Evolutionary conservation across 2,113 vertebrate genomes (phyloP).

Genomic region (Ovis canadensis): DNA sequence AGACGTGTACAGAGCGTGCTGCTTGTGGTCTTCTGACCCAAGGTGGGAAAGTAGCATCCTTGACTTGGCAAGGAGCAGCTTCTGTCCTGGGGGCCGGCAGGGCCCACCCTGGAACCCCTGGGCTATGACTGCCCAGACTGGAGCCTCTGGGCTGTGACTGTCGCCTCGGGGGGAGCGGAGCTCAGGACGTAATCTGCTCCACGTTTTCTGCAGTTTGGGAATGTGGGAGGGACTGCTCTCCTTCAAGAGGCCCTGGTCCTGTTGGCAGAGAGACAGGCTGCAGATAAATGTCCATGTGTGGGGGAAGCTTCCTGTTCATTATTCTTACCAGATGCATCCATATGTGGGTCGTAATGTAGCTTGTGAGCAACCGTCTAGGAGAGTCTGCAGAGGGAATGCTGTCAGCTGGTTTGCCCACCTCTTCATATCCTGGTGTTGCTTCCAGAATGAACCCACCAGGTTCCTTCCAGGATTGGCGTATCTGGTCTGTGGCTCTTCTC

Average conservation of each 20-base stretch:
- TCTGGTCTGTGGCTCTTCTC: not conserved
- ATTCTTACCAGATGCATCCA: not conserved
- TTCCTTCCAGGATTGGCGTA: not conserved
- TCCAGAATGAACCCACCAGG: not conserved
- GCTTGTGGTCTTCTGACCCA: not conserved
- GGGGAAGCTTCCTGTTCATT: not conserved
- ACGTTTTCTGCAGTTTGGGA: not conserved
- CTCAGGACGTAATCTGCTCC: fast-evolving
- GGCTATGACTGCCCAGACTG: no score
- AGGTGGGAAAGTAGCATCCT: not conserved
- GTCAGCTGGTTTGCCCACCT: not conserved
- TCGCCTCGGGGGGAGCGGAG: not conserved
- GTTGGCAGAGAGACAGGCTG: not conserved
- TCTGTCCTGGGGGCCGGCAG: not conserved
- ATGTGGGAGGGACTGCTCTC: fast-evolving
- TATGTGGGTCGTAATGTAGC: not conserved
- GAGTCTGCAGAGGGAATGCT: not conserved
- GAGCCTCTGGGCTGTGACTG: not conserved
- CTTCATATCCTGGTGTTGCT: not conserved
- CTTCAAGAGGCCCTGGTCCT: not conserved
- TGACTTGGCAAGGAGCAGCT: no score
- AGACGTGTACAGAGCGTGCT: not conserved
- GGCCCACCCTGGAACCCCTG: not conserved
- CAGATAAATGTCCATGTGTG: not conserved
- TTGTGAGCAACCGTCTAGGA: not conserved